Base-by-base conservation (phyloP, 2,797 vertebrate genomes). In the Premnoplex brunnescens region DNA sequence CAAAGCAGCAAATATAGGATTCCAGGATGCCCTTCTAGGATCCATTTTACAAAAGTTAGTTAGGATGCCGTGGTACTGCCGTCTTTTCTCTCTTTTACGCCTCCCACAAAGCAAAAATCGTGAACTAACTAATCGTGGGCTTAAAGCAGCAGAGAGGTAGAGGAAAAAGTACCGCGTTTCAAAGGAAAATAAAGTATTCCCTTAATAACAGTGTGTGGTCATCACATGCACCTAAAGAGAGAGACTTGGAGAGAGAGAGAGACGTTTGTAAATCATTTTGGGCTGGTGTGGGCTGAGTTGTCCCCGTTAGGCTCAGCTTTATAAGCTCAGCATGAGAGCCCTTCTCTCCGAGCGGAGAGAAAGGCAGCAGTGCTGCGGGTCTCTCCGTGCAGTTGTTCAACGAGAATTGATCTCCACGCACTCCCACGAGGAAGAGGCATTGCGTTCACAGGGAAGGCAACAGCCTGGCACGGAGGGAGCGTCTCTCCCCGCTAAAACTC, bases 401-500 rank as follows among this genome's bases (percentile, higher is more conserved):
- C 2, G 7, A 54, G 62, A 52, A 34, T 4, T 0, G 44, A 23
- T 67, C 54, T 16, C 73, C 94, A 43, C 19, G 7, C 34, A 30
- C 23, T 28, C 44, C 43, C 92, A 63, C 51, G 39, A 23, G 16
- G 63, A 21, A 64, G 36, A 93, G 84, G 85, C 54, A 59, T 67
- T 75, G 64, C 55, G 49, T 41, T 93, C 28, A 41, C 49, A 79
- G 95, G n/a, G 91, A 93, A 92, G 20, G 55, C 91, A 58, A 85
- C 58, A 94, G 92, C 76, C 93, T 84, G 95, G 84, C 79, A 66
- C 59, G 81, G 78, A 49, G 78, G 28, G 89, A 94, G 85, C 51
- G 4, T 44, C 85, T 95, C 92, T 90, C 89, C 84, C 67, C 30
- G 74, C 95, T 97, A 96, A 94, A 96, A 96, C 96, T 97, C 97